Evolutionary conservation across 2,113 vertebrate species (phyloP).

Genomic region (Pseudolaguvia tuberculata): DNA sequence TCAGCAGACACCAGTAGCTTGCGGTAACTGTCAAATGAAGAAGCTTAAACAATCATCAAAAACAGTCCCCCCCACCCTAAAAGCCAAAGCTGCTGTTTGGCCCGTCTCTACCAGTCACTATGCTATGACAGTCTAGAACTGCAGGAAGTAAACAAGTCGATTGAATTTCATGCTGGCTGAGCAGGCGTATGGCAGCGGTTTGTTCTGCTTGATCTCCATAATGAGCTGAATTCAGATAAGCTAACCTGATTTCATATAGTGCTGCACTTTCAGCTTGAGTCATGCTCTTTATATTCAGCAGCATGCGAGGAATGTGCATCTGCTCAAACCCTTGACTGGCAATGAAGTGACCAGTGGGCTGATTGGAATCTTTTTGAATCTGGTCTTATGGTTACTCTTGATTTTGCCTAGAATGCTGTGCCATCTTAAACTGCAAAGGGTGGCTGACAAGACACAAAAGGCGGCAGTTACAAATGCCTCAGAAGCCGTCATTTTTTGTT

Average conservation of each 20-base stretch:
- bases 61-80: not conserved
- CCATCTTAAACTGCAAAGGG: not conserved
- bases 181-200: constrained; percentile 62
- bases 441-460: not conserved
- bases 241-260: constrained; percentile 46
- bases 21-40: not conserved
- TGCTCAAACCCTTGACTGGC: not conserved
- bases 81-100: constrained; percentile 35
- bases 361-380: not conserved
- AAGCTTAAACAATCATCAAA: not conserved
- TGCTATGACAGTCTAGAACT: constrained; percentile 59
- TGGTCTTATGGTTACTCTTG: constrained; percentile 4
- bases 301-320: not conserved
- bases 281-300: not conserved
- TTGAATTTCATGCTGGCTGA: constrained; percentile 67
- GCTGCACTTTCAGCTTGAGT: constrained; percentile 7
- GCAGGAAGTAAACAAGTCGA: constrained; percentile 66
- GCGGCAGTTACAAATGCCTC: not conserved
- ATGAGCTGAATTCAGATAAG: constrained; percentile 67
- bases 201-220: constrained; percentile 64
- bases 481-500: not conserved
- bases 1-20: not conserved
- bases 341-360: not conserved
- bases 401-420: too few relatives aligned
- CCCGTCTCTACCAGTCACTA: constrained; percentile 37